Evolutionary conservation across 2,113 vertebrate genomes (phyloP).

Genomic region (Narcine bancroftii): DNA sequence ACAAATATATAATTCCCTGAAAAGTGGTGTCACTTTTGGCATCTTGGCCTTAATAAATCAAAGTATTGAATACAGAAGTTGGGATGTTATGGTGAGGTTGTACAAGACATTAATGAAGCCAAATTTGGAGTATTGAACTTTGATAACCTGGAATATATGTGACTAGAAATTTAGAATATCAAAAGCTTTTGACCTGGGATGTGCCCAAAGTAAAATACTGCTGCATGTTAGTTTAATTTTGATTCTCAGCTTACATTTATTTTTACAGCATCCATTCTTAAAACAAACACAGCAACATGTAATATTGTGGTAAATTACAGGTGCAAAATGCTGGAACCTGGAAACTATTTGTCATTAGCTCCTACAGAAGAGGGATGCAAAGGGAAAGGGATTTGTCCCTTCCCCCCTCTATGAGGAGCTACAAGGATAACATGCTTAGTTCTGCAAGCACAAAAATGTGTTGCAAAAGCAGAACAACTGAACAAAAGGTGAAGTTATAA

Average conservation of each 20-base stretch:
- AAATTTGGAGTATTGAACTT: too few relatives aligned
- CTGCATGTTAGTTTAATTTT: not conserved
- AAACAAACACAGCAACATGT: not conserved
- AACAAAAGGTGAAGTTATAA: not conserved
- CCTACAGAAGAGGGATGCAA: not conserved
- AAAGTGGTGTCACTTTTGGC: too few relatives aligned
- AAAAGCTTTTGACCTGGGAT: not conserved
- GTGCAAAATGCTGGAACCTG: not conserved
- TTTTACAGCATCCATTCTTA: not conserved
- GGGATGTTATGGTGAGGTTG: too few relatives aligned
- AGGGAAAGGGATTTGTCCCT: not conserved
- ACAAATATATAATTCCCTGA: too few relatives aligned
- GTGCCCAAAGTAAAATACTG: not conserved
- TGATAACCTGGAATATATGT: not conserved
- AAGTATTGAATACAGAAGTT: too few relatives aligned
- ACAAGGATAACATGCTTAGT: not conserved
- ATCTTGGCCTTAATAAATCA: too few relatives aligned
- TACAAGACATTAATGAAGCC: too few relatives aligned
- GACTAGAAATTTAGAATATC: not conserved
- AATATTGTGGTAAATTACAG: not conserved
- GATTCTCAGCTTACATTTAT: not conserved
- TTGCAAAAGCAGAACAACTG: not conserved
- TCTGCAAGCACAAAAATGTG: not conserved
- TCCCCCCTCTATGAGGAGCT: not conserved
- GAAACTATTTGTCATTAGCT: not conserved